Evolutionary conservation across 1,140 invertebrate species (phyloP).

Genomic region (Spodoptera litura): DNA sequence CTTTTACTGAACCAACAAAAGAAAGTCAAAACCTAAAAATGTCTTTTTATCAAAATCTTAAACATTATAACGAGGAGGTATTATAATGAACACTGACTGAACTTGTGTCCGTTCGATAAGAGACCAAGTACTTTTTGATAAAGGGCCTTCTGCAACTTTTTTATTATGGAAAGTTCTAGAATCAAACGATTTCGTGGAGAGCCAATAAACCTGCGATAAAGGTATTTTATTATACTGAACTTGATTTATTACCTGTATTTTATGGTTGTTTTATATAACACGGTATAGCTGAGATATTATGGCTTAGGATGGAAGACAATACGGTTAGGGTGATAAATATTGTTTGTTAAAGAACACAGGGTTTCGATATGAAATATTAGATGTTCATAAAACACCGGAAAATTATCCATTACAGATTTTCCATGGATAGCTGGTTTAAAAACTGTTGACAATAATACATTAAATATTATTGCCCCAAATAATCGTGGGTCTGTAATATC

Average conservation of each 20-base stretch:
- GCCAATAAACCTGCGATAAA: slow-evolving; percentile 27
- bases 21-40: not conserved
- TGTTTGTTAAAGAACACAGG: no score
- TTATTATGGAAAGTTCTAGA: not conserved
- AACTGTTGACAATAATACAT: no score
- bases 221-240: slow-evolving; percentile 27
- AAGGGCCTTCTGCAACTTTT: not conserved
- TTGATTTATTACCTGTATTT: slow-evolving; percentile 14
- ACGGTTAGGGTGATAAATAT: no score
- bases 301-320: not conserved
- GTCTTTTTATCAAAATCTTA: not conserved
- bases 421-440: no score
- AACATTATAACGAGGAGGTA: not conserved
- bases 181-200: slow-evolving; percentile 19
- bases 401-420: no score
- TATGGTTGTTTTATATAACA: slow-evolving; percentile 14
- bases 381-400: no score
- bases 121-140: not conserved
- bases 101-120: not conserved
- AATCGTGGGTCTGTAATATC: no score
- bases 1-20: no score
- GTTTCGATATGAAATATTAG: no score
- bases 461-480: no score
- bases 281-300: not conserved
- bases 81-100: not conserved